A percentile compares a stretch with the other conserved stretches of the same genome.
Evolutionary conservation across 1,140 invertebrate species (phyloP).

Genomic region (Oreohelix idahoensis): DNA sequence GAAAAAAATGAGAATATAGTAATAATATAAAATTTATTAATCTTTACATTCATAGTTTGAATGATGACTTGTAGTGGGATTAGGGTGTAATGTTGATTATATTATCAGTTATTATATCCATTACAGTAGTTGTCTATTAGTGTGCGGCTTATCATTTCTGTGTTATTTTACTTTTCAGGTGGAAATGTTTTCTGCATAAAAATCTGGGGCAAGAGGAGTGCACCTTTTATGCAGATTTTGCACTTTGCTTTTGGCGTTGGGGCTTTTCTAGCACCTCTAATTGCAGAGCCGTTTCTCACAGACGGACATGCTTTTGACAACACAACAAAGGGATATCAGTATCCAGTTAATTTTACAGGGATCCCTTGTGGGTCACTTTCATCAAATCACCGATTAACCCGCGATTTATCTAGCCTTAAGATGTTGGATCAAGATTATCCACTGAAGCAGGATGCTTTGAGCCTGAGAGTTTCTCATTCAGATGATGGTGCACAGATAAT

Average conservation of each 20-base stretch:
- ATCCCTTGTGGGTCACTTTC: not conserved
- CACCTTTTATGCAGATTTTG: constrained; percentile 75
- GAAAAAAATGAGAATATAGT: too few species aligned
- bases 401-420: not conserved
- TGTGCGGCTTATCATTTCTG: too few species aligned
- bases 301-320: not conserved
- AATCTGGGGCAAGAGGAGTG: constrained; percentile 75
- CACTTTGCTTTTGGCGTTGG: constrained; percentile 77
- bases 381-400: not conserved
- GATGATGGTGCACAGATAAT: not conserved
- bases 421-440: not conserved
- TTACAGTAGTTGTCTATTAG: too few species aligned
- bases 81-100: too few species aligned
- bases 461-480: not conserved
- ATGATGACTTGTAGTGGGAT: too few species aligned
- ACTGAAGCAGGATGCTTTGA: not conserved
- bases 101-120: too few species aligned
- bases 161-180: constrained; percentile 63
- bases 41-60: too few species aligned
- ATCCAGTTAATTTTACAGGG: not conserved
- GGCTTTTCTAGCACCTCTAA: constrained; percentile 75
- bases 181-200: constrained; percentile 75
- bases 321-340: too few species aligned
- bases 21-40: too few species aligned
- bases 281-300: constrained; percentile 72